Base-by-base conservation (phyloP, 2,888 invertebrate genomes). In the Scaptomyza tumidula region DNA sequence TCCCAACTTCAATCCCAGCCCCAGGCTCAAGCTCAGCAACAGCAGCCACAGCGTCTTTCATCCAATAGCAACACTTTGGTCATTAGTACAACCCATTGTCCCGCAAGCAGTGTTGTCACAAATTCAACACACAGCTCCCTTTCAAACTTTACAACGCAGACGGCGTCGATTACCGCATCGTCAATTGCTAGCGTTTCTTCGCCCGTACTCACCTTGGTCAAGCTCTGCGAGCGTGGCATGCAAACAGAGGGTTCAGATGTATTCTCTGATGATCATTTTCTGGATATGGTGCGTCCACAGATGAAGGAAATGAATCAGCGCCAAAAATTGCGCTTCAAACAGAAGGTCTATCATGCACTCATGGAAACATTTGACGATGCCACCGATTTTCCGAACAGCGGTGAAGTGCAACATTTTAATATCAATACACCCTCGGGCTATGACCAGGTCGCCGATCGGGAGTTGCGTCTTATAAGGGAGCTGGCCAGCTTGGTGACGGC, bases 291-390 rank as follows among this genome's bases (percentile, higher is more conserved):
- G n/a, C 67, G 74, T 13, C 87, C 83, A 2, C 89, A 91, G 49
- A 88, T 91, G 80, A 52, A 39, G 0, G 71, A 76, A 13, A 91
- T 91, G 91, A 91, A 91, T 62, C 33, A 75, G 0, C 86, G 91
- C 7, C 91, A 91, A 66, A 91, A 90, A 60, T 54, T 91, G 54
- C 71, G 78, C 33, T 91, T 91, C 59, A 91, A 91, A 59, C 73
- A 83, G 13, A 90, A 90, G 68, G 81, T 90, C 0, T 90, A 82
- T 13, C 69, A 80, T 9, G 71, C 88, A 0, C 35, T 91, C 0
- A 88, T 89, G 75, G 90, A 91, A 60, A 90, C 88, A 0, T 91
- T 91, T 33, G 90, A 90, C 43, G 88, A 90, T 57, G 77, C 78
- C 13, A 77, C 76, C 1, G 84, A 88, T 37, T 90, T 90, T 31